Conservation (phyloP, 92 coral and sea anemone species). For the Diadumene lineata region DNA sequence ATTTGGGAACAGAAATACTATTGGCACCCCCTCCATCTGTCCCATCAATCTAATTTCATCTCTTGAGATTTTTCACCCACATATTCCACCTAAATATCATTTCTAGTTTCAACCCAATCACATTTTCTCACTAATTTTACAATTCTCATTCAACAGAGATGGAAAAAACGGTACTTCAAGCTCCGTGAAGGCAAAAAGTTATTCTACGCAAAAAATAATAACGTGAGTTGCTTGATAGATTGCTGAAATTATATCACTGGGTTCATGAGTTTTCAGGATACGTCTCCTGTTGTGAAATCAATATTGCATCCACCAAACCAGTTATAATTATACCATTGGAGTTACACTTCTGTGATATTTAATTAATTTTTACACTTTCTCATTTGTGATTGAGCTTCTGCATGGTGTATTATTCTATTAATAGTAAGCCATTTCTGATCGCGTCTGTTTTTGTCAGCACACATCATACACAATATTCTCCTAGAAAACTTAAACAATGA, state of each 20-base stretch:
- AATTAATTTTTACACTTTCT: constrained; percentile 3
- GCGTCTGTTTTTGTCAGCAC: neutral
- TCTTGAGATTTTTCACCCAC: neutral
- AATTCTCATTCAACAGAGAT: constrained; percentile 58
- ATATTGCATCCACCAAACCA: neutral
- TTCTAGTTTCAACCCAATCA: neutral
- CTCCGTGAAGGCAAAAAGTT: constrained; percentile 91
- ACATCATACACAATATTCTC: neutral
- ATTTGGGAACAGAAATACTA: constrained; percentile 2
- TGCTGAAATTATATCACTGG: neutral
- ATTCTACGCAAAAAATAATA: constrained; percentile 87
- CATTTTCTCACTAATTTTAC: neutral
- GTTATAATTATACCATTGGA: neutral
- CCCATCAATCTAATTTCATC: neutral
- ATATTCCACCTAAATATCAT: neutral
- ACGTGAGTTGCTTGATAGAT: constrained; percentile 51
- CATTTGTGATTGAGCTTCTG: neutral
- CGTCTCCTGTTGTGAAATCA: constrained; percentile 7
- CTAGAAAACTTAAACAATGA: neutral
- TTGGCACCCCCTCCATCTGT: neutral
- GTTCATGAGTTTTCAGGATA: neutral
- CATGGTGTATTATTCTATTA: neutral
- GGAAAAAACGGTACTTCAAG: constrained; percentile 93
- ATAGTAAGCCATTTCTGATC: neutral
- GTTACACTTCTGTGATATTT: neutral